phyloP scores from a whole-genome alignment of 2,113 vertebrate genomes.

The Cinclus mexicanus region DNA sequence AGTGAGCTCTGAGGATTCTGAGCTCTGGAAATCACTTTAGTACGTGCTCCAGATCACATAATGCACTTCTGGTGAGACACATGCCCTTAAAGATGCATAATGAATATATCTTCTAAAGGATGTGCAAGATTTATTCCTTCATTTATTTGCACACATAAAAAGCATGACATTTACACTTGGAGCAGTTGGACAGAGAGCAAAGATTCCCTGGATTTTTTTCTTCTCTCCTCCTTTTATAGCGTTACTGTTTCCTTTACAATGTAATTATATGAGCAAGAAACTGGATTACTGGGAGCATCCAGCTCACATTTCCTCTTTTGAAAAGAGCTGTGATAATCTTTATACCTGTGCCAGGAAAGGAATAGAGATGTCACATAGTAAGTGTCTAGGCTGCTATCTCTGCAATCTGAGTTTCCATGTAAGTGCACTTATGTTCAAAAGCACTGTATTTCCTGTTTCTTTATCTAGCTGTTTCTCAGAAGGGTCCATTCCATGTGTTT shows the following conservation, averaged over 20 bases:
- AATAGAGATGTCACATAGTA: neutral
- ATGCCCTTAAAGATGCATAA: rapidly evolving
- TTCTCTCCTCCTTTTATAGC: neutral
- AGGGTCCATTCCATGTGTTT: neutral
- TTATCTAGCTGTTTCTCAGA: neutral
- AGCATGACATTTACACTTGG: neutral
- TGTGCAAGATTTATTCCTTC: neutral
- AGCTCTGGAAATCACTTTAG: neutral
- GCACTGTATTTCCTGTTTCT: neutral
- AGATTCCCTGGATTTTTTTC: neutral
- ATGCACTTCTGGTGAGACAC: neutral
- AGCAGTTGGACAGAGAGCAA: neutral
- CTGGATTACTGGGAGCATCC: neutral
- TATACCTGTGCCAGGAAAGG: neutral
- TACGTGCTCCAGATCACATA: rapidly evolving
- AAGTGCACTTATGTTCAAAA: neutral
- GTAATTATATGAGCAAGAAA: neutral
- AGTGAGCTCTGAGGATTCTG: neutral
- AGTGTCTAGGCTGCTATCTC: neutral
- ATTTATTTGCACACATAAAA: neutral
- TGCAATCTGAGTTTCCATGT: neutral
- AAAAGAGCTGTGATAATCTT: neutral
- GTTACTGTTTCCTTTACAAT: neutral
- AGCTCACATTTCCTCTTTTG: neutral
- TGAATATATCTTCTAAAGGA: neutral